Conservation (phyloP, 2,888 invertebrate genomes). For the Agapetus fuscipes region DNA sequence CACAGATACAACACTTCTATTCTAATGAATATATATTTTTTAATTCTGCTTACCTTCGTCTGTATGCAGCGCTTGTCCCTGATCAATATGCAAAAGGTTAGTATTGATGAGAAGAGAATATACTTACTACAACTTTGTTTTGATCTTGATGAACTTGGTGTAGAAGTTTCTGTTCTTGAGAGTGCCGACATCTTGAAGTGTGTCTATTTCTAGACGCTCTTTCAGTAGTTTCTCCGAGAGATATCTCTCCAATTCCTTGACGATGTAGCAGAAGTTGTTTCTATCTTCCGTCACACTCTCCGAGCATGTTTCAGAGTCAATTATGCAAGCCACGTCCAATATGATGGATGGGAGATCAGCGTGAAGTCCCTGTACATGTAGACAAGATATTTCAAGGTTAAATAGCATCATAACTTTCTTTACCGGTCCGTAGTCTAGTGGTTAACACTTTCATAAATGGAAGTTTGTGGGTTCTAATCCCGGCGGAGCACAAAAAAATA, state of each 20-base stretch:
- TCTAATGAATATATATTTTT: too few relatives aligned
- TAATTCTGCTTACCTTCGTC: too few relatives aligned
- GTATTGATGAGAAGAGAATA: conserved; percentile 3
- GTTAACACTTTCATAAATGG: too few relatives aligned
- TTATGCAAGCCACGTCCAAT: conserved; percentile 73
- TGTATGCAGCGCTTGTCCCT: too few relatives aligned
- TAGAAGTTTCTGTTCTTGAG: conserved; percentile 84
- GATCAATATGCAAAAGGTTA: too few relatives aligned
- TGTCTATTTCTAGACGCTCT: conserved; percentile 88
- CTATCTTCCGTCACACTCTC: conserved; percentile 65
- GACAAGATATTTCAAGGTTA: too few relatives aligned
- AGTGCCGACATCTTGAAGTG: conserved; percentile 83
- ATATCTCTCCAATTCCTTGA: conserved; percentile 72
- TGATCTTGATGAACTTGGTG: conserved; percentile 94
- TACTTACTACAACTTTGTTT: conserved; percentile 96
- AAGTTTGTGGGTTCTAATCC: too few relatives aligned
- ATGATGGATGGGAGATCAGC: conserved; percentile 73
- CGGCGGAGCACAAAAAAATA: too few relatives aligned
- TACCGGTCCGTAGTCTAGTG: too few relatives aligned
- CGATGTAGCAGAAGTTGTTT: conserved; percentile 64
- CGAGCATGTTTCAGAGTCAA: conserved; percentile 72
- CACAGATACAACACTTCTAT: too few relatives aligned
- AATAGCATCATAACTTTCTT: too few relatives aligned
- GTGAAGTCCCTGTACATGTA: conserved; percentile 55
- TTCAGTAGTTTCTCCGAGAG: conserved; percentile 81